These are phyloP conservation scores for Brachyalestes nurse DNA, from an alignment of 2,797 vertebrate species.

Conservation along the genomic window DNA sequence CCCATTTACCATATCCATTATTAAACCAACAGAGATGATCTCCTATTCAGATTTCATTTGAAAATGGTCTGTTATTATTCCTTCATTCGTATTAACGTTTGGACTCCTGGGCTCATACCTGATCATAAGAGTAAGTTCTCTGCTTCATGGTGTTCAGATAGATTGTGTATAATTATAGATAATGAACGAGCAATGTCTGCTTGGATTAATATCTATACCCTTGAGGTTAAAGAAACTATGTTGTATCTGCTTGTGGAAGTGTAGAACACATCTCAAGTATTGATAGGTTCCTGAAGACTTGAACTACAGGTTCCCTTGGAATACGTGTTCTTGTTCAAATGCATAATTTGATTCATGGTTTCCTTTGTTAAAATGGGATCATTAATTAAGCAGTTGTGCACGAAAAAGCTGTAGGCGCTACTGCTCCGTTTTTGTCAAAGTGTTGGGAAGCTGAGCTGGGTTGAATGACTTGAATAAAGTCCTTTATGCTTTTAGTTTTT, in stretches of 20 bases:
- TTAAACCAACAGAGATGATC: constrained; percentile 56
- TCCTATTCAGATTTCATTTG: constrained; percentile 43
- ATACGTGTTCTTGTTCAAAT: too few relatives aligned
- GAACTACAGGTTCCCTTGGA: too few relatives aligned
- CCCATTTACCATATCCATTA: constrained; percentile 57
- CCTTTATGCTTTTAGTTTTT: too few relatives aligned
- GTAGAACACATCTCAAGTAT: too few relatives aligned
- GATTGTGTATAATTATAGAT: background rate
- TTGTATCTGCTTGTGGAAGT: background rate
- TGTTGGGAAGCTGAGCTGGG: too few relatives aligned
- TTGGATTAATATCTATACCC: background rate
- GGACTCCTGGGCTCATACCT: constrained; percentile 39
- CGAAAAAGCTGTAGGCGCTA: too few relatives aligned
- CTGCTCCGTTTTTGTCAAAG: too few relatives aligned
- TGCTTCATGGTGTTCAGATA: background rate
- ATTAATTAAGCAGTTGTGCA: too few relatives aligned
- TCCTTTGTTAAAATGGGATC: too few relatives aligned
- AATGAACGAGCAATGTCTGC: background rate
- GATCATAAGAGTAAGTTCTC: background rate
- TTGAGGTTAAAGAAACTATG: background rate
- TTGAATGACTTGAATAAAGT: too few relatives aligned
- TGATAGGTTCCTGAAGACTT: too few relatives aligned
- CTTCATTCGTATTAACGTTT: constrained; percentile 38
- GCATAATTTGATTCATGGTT: too few relatives aligned
- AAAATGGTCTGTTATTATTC: constrained; percentile 48